These are phyloP conservation scores for Hirtodrosophila histrioides DNA, from an alignment of 2,888 invertebrate species.

Conservation along the genomic window DNA sequence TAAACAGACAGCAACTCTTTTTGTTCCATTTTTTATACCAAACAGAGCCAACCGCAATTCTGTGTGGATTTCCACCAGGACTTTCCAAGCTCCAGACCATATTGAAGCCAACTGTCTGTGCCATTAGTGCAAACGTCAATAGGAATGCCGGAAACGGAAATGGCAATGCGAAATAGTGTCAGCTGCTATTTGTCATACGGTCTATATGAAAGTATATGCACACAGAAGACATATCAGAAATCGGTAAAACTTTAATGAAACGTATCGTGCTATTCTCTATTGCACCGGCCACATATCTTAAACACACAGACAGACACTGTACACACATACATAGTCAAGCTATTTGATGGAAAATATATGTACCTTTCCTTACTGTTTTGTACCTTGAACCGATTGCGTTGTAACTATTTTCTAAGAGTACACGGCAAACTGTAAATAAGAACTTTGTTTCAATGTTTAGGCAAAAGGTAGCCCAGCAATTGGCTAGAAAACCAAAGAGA, in stretches of 20 bases:
- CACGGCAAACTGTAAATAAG: slow-evolving; percentile 39
- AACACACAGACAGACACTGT: slow-evolving; percentile 10
- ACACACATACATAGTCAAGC: slow-evolving; percentile 9
- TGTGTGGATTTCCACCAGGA: slow-evolving; percentile 5
- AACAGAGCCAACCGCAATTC: slow-evolving; percentile 14
- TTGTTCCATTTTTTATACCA: slow-evolving; percentile 45
- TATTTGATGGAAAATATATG: slow-evolving; percentile 22
- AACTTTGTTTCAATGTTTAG: slow-evolving; percentile 12
- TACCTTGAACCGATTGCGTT: slow-evolving; percentile 40
- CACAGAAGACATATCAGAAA: slow-evolving; percentile 57
- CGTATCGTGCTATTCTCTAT: slow-evolving; percentile 8
- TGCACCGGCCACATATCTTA: slow-evolving; percentile 22
- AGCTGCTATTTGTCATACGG: slow-evolving; percentile 15
- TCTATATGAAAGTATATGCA: not conserved
- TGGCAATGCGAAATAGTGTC: slow-evolving; percentile 26
- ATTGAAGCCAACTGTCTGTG: slow-evolving; percentile 24
- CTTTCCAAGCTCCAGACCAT: slow-evolving; percentile 2
- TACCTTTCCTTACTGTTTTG: slow-evolving; percentile 42
- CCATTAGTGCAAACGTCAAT: slow-evolving; percentile 61
- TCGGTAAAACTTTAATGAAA: slow-evolving; percentile 39
- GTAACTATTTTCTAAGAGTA: slow-evolving; percentile 8
- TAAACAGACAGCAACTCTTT: not conserved
- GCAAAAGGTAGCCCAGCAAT: slow-evolving; percentile 5
- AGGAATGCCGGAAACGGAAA: slow-evolving; percentile 40
- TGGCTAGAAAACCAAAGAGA: slow-evolving; percentile 43